phyloP scores from a whole-genome alignment of 2,797 vertebrate species.

The Coracias cyanogaster region DNA sequence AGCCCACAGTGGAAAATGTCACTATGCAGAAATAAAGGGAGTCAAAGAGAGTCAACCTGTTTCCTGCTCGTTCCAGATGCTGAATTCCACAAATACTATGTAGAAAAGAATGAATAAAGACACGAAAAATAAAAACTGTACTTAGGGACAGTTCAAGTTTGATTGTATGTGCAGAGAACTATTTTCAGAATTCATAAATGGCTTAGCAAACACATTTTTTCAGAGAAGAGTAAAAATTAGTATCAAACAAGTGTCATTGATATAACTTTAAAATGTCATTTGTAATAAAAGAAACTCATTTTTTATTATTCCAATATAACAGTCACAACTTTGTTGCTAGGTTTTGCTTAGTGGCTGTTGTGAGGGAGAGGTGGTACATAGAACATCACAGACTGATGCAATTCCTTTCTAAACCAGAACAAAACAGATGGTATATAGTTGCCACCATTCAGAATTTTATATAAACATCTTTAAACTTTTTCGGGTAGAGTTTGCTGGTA shows the following conservation, averaged over 20 bases:
- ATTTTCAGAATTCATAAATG: slow-evolving; percentile 3
- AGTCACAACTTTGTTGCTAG: slow-evolving; percentile 3
- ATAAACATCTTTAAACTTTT: neutral
- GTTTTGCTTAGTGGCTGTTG: slow-evolving; percentile 31
- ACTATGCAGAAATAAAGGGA: slow-evolving; percentile 90
- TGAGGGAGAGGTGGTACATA: neutral
- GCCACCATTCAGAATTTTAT: slow-evolving; percentile 15
- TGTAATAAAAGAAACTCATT: neutral
- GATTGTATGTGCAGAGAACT: neutral
- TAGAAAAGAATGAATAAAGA: slow-evolving; percentile 68
- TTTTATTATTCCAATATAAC: neutral
- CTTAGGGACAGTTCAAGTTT: neutral
- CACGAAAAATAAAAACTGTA: slow-evolving; percentile 35
- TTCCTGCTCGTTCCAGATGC: slow-evolving; percentile 86
- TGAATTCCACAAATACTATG: slow-evolving; percentile 88
- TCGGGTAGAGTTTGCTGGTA: neutral
- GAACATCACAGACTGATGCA: slow-evolving; percentile 1
- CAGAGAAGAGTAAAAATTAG: neutral
- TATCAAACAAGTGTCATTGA: neutral
- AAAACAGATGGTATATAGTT: slow-evolving; percentile 48
- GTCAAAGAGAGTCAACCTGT: slow-evolving; percentile 85
- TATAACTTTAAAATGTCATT: neutral
- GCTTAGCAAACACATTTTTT: slow-evolving; percentile 1
- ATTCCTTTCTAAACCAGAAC: slow-evolving; percentile 40
- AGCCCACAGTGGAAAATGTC: slow-evolving; percentile 88